phyloP scores from a whole-genome alignment of 2,797 vertebrate species.

The Molossus alvarezi region DNA sequence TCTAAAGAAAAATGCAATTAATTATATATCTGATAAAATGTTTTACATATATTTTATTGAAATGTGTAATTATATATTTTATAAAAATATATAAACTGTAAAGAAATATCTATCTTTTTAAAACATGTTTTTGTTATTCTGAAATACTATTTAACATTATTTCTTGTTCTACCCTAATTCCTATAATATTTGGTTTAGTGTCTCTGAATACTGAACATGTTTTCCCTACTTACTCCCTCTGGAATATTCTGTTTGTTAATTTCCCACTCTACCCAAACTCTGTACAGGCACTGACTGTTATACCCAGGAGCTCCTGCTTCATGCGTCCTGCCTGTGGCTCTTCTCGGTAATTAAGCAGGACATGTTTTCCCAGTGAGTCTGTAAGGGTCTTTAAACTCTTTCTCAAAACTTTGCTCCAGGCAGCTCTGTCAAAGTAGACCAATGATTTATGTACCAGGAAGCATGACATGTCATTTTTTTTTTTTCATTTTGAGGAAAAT shows the following conservation, averaged over 20 bases:
- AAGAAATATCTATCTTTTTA: background rate
- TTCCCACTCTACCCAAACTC: background rate
- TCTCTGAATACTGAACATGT: background rate
- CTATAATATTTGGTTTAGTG: background rate
- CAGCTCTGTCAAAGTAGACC: slow-evolving; percentile 54
- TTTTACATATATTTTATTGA: background rate
- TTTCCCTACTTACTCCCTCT: background rate
- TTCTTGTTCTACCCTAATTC: background rate
- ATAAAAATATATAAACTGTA: background rate
- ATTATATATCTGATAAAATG: background rate
- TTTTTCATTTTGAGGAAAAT: slow-evolving; percentile 54
- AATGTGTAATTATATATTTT: background rate
- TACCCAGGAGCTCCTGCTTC: background rate
- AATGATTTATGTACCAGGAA: slow-evolving; percentile 68
- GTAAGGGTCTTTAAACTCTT: slow-evolving; percentile 65
- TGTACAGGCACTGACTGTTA: background rate
- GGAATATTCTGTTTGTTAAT: background rate
- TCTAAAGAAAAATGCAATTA: background rate
- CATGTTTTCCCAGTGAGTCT: slow-evolving; percentile 74
- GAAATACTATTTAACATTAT: background rate
- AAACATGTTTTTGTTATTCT: background rate
- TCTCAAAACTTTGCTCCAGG: slow-evolving; percentile 73
- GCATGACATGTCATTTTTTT: slow-evolving; percentile 17
- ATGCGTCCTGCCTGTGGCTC: background rate
- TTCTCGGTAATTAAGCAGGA: slow-evolving; percentile 73